Evolutionary conservation across 2,888 invertebrate genomes (phyloP).

Genomic region (Amphipoea oculea): DNA sequence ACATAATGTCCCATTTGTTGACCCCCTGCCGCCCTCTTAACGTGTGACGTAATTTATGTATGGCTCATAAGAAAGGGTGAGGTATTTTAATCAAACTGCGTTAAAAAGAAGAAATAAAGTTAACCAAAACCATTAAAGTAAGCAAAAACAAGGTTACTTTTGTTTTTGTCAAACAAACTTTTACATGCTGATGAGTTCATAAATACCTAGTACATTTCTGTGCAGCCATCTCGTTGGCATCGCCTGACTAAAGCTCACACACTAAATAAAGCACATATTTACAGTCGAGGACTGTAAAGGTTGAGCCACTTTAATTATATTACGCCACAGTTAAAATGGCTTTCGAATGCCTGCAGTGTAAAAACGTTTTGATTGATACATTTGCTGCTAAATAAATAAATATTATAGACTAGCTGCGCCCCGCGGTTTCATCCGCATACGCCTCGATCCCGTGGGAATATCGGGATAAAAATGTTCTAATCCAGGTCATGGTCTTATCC

Average conservation of each 20-base stretch:
- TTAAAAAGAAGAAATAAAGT: neutral
- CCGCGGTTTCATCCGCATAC: no score
- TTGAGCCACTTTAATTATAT: neutral
- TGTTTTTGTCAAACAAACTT: neutral
- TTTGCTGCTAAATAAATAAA: conserved; percentile 9
- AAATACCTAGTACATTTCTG: neutral
- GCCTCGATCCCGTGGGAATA: no score
- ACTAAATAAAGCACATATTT: neutral
- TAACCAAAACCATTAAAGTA: conserved; percentile 5
- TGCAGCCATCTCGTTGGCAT: no score
- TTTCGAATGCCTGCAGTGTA: conserved; percentile 5
- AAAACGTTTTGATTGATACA: neutral
- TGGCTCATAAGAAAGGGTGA: neutral
- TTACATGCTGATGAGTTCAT: neutral
- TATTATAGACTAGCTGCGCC: neutral
- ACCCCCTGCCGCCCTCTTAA: neutral
- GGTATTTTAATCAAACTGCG: neutral
- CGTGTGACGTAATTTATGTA: neutral
- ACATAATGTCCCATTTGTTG: neutral
- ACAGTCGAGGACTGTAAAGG: neutral
- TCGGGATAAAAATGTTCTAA: no score
- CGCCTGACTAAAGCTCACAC: neutral
- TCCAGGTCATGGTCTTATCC: no score
- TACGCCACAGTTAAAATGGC: neutral
- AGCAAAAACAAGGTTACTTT: neutral